Evolutionary conservation across 2,113 vertebrate genomes (phyloP).

Genomic region (Microcebus ravelobensis): DNA sequence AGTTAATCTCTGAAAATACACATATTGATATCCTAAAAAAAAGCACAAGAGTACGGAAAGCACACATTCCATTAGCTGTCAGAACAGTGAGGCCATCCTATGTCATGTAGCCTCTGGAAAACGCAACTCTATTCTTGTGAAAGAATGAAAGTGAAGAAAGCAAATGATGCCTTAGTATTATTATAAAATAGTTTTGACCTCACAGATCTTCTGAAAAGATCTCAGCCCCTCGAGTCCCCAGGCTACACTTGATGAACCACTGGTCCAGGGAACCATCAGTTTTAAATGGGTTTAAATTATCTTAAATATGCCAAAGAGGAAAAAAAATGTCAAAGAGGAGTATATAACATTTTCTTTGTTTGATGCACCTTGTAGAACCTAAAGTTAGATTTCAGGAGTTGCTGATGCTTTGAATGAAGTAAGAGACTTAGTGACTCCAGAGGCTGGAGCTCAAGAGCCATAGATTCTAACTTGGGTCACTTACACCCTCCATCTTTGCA

Average conservation of each 20-base stretch:
- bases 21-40: too few species aligned
- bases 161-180: neutral
- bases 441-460: neutral
- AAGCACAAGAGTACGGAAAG: too few species aligned
- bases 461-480: neutral
- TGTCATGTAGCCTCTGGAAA: neutral
- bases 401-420: neutral
- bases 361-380: neutral
- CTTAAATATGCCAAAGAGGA: neutral
- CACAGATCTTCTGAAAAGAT: neutral
- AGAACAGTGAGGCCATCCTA: neutral
- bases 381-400: slow-evolving; percentile 6
- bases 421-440: neutral
- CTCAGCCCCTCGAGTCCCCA: neutral
- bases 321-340: too few species aligned
- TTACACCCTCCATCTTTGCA: neutral
- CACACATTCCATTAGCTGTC: too few species aligned
- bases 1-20: too few species aligned
- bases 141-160: neutral
- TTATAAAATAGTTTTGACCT: neutral
- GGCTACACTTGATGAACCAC: neutral
- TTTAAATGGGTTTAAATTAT: slow-evolving; percentile 3
- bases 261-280: neutral
- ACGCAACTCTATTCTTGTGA: neutral
- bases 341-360: neutral